Conservation (phyloP, 2,113 vertebrate species). For the Arenaria interpres region DNA sequence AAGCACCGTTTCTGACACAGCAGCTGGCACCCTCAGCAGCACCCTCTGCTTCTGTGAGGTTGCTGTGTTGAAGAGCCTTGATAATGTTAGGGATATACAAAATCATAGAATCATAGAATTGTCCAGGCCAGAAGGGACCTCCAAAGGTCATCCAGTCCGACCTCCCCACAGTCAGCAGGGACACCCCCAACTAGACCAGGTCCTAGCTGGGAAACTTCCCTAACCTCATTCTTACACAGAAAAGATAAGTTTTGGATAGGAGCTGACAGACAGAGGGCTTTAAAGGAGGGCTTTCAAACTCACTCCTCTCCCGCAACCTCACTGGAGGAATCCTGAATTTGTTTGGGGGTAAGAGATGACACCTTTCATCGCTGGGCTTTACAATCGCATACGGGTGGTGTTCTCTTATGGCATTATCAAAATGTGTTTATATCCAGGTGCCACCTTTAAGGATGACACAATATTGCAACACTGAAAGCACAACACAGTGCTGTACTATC, state of each 20-base stretch:
- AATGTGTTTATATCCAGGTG: neutral
- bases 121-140: too few species aligned
- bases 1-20: neutral
- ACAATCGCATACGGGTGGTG: neutral
- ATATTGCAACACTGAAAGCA: neutral
- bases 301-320: neutral
- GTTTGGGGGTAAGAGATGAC: neutral
- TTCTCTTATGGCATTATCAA: neutral
- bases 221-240: neutral
- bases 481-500: neutral
- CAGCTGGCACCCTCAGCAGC: neutral
- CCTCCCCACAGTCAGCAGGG: too few species aligned
- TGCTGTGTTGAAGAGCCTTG: neutral
- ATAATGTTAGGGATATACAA: neutral
- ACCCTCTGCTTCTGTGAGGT: neutral
- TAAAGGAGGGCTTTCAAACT: neutral
- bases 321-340: neutral
- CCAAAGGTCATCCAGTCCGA: too few species aligned
- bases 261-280: neutral
- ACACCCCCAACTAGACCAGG: too few species aligned
- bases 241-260: neutral
- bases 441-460: neutral
- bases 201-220: neutral
- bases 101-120: too few species aligned
- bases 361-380: neutral